Percentiles rank a stretch among this genome's conserved stretches.
Conservation (phyloP, 2,113 vertebrate genomes). For the Notechis scutatus region DNA sequence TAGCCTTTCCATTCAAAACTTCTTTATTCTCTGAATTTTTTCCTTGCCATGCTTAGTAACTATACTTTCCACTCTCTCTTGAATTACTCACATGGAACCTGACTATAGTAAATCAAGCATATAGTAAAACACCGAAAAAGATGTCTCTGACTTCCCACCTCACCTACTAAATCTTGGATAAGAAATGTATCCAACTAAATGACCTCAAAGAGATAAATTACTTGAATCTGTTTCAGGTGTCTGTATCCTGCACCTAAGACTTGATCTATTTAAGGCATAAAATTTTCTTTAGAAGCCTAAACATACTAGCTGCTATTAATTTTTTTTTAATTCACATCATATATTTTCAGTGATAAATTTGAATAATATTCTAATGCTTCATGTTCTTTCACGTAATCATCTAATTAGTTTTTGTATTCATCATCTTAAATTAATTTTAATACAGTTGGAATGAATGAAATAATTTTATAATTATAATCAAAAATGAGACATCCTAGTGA, state of each 20-base stretch:
- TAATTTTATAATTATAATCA: constrained; percentile 14
- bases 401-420: neutral
- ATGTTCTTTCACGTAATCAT: neutral
- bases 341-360: neutral
- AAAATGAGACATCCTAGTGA: constrained; percentile 27
- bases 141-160: neutral
- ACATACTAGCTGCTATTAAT: neutral
- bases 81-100: neutral
- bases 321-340: neutral
- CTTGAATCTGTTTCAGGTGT: neutral
- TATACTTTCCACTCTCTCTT: neutral
- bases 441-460: constrained; percentile 27
- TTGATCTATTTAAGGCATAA: neutral
- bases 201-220: neutral
- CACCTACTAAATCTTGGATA: neutral
- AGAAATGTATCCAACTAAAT: neutral
- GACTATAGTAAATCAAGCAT: neutral
- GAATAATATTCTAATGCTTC: neutral
- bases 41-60: neutral
- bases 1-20: neutral
- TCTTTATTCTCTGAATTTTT: neutral
- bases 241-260: neutral
- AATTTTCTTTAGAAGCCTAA: neutral
- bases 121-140: neutral
- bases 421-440: constrained; percentile 26